Conservation (phyloP, 2,113 vertebrate genomes). For the Odocoileus virginianus region DNA sequence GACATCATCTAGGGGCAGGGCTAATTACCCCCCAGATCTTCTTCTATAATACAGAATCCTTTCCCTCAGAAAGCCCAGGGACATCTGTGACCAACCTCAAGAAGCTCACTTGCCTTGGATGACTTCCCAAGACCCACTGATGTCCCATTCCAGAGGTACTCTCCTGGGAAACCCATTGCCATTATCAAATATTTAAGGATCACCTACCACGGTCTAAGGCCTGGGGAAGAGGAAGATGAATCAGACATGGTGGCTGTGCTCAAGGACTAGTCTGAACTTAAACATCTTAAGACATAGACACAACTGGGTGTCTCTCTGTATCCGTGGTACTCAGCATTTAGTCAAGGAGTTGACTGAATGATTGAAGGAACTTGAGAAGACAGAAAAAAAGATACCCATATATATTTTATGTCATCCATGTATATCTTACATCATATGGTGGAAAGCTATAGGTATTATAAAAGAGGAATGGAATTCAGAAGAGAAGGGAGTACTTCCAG, state of each 20-base stretch:
- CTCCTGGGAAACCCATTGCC: background rate
- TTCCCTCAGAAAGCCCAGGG: conserved; percentile 3
- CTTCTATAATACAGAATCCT: background rate
- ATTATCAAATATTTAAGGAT: background rate
- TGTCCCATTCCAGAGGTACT: background rate
- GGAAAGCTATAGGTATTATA: background rate
- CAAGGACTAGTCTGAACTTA: background rate
- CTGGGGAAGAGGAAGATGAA: background rate
- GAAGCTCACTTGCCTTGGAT: background rate
- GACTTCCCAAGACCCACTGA: background rate
- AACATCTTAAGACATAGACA: background rate
- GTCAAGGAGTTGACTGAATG: background rate
- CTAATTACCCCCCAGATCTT: background rate
- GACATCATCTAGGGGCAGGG: background rate
- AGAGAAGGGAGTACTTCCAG: background rate
- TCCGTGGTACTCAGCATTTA: background rate
- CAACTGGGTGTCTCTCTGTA: background rate
- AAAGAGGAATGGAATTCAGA: background rate
- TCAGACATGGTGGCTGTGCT: background rate
- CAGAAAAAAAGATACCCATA: background rate
- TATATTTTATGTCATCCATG: background rate
- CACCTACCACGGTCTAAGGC: background rate
- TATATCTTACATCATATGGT: background rate
- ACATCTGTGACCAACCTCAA: background rate
- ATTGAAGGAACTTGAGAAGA: background rate